Evolutionary conservation across 2,797 vertebrate genomes (phyloP).

Genomic region (Paguma larvata): DNA sequence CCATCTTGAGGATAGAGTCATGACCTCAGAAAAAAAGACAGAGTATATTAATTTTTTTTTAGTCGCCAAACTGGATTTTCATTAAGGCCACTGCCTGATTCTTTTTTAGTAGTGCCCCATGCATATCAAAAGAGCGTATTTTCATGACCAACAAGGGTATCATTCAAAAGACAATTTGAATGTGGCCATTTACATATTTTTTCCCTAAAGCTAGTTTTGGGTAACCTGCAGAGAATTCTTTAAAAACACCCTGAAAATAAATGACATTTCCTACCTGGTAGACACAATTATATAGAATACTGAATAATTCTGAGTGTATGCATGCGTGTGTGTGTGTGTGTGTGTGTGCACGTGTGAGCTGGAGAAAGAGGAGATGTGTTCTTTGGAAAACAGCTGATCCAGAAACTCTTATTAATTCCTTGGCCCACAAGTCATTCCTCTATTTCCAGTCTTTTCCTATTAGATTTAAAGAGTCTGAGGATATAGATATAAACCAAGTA

Average conservation of each 20-base stretch:
- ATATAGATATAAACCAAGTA: background rate
- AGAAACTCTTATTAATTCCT: constrained; percentile 5
- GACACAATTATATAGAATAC: background rate
- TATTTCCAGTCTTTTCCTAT: background rate
- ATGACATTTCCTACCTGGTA: background rate
- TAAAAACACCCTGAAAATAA: constrained; percentile 63
- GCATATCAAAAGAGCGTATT: constrained; percentile 50
- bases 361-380: background rate
- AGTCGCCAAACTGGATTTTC: constrained; percentile 55
- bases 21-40: constrained; percentile 44
- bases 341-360: background rate
- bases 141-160: constrained; percentile 63
- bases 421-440: background rate
- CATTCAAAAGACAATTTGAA: constrained; percentile 75
- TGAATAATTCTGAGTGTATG: background rate
- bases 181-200: constrained; percentile 37
- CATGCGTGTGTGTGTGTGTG: background rate
- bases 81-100: constrained; percentile 60
- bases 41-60: constrained; percentile 64
- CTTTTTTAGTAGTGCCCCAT: constrained; percentile 55
- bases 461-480: background rate
- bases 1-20: constrained; percentile 34
- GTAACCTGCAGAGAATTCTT: constrained; percentile 66
- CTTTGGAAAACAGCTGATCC: constrained; percentile 20
- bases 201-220: background rate